Conservation (phyloP, 1,140 invertebrate species). For the Dinoponera quadriceps region DNA sequence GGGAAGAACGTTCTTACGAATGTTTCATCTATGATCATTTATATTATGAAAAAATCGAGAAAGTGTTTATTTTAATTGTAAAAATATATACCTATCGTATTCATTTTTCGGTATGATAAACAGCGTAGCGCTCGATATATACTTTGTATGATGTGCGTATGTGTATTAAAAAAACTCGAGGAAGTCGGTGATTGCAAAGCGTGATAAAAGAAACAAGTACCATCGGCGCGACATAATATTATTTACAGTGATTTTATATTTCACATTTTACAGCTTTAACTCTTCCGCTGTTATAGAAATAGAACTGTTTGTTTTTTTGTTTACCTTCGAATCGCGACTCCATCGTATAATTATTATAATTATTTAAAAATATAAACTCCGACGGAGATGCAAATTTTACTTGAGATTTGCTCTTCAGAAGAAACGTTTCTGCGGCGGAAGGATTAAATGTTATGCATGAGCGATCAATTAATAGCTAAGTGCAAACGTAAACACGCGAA, state of each 20-base stretch:
- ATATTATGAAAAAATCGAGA: constrained; percentile 26
- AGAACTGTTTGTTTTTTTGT: background rate
- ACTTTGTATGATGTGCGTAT: background rate
- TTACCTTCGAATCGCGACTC: background rate
- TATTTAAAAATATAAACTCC: background rate
- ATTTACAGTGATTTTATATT: constrained; percentile 14
- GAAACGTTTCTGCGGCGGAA: constrained; percentile 11
- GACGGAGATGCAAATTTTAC: background rate
- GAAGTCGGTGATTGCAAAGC: background rate
- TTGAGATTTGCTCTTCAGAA: background rate
- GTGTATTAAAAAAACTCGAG: background rate
- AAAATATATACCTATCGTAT: too few relatives aligned
- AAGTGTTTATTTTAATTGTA: too few relatives aligned
- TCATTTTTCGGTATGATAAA: background rate
- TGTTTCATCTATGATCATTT: constrained; percentile 9
- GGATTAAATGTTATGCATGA: constrained; percentile 28
- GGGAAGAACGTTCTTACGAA: too few relatives aligned
- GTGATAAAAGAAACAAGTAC: constrained; percentile 19
- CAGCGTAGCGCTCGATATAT: background rate
- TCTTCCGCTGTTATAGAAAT: constrained; percentile 10
- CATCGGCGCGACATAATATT: constrained; percentile 6
- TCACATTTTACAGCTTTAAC: constrained; percentile 29
- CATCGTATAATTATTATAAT: constrained; percentile 2
- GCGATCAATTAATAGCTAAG: constrained; percentile 19
- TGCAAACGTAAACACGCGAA: constrained; percentile 7